Evolutionary conservation across 2,888 invertebrate genomes (phyloP).

Genomic region (Fragum sueziense): DNA sequence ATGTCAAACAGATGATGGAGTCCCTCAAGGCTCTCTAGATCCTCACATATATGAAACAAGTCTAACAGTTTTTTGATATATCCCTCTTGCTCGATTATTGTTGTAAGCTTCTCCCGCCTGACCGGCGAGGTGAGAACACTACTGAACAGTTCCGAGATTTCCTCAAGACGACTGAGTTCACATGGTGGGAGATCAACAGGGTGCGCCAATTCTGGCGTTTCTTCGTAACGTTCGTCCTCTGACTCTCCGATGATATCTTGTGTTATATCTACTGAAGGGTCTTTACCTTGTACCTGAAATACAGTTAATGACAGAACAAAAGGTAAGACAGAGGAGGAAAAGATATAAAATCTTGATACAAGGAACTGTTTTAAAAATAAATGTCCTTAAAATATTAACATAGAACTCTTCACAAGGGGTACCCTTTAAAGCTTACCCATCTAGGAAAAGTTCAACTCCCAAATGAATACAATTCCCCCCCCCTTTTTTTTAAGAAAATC

Average conservation of each 20-base stretch:
- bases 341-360: too few relatives aligned
- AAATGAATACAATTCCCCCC: too few relatives aligned
- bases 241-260: constrained; percentile 85
- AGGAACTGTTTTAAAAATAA: too few relatives aligned
- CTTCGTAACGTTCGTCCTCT: constrained; percentile 96
- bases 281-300: constrained; percentile 96
- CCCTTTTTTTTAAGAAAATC: too few relatives aligned
- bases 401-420: too few relatives aligned
- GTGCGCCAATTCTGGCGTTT: constrained; percentile 96
- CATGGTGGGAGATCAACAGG: constrained; percentile 97
- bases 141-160: constrained; percentile 90
- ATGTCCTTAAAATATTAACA: too few relatives aligned
- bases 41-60: constrained; percentile 98
- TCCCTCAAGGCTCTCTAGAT: constrained; percentile 94
- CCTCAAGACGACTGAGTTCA: constrained; percentile 95
- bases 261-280: constrained; percentile 98
- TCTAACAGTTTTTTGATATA: constrained; percentile 97
- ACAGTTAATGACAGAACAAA: too few relatives aligned
- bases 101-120: constrained; percentile 96
- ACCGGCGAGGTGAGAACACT: constrained; percentile 90
- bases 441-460: too few relatives aligned
- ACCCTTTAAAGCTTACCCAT: too few relatives aligned
- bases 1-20: constrained; percentile 97
- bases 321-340: too few relatives aligned
- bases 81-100: constrained; percentile 95